A percentile compares a stretch with the other conserved stretches of the same genome.
Conservation (phyloP, 2,797 vertebrate species). For the Thaleichthys pacificus region DNA sequence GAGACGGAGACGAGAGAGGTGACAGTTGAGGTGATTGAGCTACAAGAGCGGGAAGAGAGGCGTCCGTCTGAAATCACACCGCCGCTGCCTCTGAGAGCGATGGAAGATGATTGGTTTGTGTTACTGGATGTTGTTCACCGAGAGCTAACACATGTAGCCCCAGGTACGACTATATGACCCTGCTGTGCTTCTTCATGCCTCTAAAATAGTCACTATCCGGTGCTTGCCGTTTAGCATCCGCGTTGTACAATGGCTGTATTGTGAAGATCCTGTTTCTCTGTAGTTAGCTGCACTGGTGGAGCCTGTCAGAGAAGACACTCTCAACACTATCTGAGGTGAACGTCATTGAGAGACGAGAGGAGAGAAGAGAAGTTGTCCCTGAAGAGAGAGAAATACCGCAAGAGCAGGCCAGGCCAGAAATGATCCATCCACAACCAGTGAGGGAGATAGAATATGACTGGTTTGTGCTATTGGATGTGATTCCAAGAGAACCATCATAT, state of each 20-base stretch:
- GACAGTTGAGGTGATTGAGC: conserved; percentile 27
- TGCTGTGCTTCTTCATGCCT: not conserved
- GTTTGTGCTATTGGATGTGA: conserved; percentile 59
- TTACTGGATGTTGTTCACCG: conserved; percentile 49
- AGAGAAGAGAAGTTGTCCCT: conserved; percentile 31
- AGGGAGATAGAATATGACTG: conserved; percentile 60
- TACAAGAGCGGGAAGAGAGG: conserved; percentile 15
- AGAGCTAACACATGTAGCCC: conserved; percentile 27
- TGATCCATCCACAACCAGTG: conserved; percentile 5
- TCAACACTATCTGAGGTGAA: conserved; percentile 27
- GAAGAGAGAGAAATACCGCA: conserved; percentile 21
- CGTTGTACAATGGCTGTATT: not conserved
- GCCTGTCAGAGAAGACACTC: conserved; percentile 36
- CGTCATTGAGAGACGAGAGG: conserved; percentile 13
- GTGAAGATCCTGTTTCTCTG: not conserved
- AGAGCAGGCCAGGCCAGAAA: not conserved
- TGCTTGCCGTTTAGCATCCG: not conserved
- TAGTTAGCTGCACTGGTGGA: conserved; percentile 4
- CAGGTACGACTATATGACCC: conserved; percentile 7
- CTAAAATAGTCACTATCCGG: not conserved
- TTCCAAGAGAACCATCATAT: conserved; percentile 35
- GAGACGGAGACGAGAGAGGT: conserved; percentile 24
- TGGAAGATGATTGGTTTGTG: conserved; percentile 65
- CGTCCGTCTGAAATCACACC: conserved; percentile 6
- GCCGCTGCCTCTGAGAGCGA: conserved; percentile 20